Evolutionary conservation across 2,797 vertebrate species (phyloP).

Genomic region (Lemur catta): DNA sequence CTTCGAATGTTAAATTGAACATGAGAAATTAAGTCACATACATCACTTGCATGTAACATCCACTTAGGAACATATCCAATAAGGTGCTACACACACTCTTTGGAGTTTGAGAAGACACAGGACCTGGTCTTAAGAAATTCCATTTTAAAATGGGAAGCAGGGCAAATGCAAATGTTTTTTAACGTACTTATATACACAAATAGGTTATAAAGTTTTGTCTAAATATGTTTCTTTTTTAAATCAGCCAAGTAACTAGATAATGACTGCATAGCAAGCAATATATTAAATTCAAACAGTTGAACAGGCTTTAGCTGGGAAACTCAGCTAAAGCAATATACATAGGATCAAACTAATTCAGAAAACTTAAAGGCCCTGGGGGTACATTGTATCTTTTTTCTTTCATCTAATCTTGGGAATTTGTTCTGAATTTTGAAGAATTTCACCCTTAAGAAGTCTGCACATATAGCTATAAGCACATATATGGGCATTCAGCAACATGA

Average conservation of each 20-base stretch:
- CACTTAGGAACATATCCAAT: background rate
- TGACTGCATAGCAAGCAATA: background rate
- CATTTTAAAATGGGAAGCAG: conserved; percentile 25
- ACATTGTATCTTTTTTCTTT: background rate
- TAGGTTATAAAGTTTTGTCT: background rate
- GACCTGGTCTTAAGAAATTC: background rate
- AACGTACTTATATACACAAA: background rate
- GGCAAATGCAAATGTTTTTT: background rate
- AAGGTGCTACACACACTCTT: background rate
- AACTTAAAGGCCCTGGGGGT: background rate
- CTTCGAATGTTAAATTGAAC: background rate
- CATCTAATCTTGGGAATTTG: background rate
- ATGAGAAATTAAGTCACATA: background rate
- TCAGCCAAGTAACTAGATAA: background rate
- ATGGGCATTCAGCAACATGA: background rate
- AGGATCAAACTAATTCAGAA: conserved; percentile 12
- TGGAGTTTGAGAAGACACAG: background rate
- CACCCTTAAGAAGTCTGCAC: background rate
- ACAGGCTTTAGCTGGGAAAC: background rate
- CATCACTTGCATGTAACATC: background rate
- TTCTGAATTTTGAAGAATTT: background rate
- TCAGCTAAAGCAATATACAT: background rate
- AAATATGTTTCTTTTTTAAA: background rate
- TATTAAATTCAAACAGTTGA: background rate
- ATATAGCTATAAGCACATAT: background rate